Base-by-base conservation (phyloP, 2,797 vertebrate genomes). In the Chelon labrosus region DNA sequence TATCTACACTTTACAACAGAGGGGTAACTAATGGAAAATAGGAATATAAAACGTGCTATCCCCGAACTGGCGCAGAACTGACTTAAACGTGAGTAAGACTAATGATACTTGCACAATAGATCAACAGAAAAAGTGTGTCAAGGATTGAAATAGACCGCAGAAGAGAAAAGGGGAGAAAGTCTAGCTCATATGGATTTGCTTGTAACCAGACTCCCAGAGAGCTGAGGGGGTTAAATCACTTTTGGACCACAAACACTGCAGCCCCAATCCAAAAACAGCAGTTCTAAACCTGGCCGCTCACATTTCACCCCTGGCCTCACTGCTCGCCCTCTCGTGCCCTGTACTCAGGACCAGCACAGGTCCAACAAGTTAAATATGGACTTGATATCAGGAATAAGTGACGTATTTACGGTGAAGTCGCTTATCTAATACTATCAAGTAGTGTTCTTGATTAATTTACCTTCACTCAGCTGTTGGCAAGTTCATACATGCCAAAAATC, bases 151-250 rank as follows among this genome's bases (percentile, higher is more conserved):
- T n/a, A 44, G 31, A 54, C 16, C n/a, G 46, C 22, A 56, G 38
- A 12, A 16, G 6, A 59, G 44, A 53, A 44, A 66, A 51, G 53
- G 16, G 65, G 69, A 70, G 52, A 77, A 82, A 58, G 25, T 67
- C 86, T 79, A 77, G 91, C 77, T 89, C 89, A 88, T 81, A 76
- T 81, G 47, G 85, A 72, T 67, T 42, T 49, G 61, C 31, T 70
- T 71, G 88, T 87, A 74, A 89, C 69, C 61, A 65, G 80, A 89
- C 47, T 70, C 84, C 69, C 46, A 14, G 27, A 16, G 46, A 79
- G 25, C 74, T 56, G 47, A 69, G 68, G 52, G 69, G 56, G 37
- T 82, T 77, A 64, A 67, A 71, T 39, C 44, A 61, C 65, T 70
- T 88, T 84, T 50, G 75, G 70, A 83, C 55, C 71, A 73, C 80